Conservation (phyloP, 2,797 vertebrate genomes). For the Eleutherodactylus coqui region DNA sequence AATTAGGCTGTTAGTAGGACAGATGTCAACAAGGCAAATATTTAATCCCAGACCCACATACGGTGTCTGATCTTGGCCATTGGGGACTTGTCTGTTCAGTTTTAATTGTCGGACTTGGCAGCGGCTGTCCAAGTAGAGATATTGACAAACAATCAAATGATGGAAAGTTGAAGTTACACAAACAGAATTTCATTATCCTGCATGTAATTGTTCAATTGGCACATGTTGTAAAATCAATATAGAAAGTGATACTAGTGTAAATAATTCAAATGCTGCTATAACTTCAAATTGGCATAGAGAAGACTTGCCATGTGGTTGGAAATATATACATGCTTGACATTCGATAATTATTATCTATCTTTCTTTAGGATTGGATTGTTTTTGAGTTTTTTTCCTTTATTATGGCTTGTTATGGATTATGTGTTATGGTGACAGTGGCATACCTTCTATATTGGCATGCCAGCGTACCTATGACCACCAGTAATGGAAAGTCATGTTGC, state of each 20-base stretch:
- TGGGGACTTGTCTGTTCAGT: neutral
- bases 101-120: neutral
- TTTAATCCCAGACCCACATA: neutral
- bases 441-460: no score
- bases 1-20: neutral
- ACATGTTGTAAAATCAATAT: slow-evolving; percentile 33
- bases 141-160: slow-evolving; percentile 34
- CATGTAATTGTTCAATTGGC: slow-evolving; percentile 24
- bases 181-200: slow-evolving; percentile 31
- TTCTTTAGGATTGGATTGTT: neutral
- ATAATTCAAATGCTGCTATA: neutral
- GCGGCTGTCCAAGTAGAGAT: neutral
- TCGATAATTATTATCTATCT: neutral
- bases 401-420: neutral
- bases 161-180: slow-evolving; percentile 21
- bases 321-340: neutral
- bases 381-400: neutral
- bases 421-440: no score
- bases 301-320: neutral
- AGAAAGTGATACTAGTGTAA: slow-evolving; percentile 26
- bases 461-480: no score
- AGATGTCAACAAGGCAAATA: neutral
- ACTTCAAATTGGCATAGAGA: neutral
- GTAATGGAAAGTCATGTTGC: no score
- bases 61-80: neutral